Percentiles rank a stretch among this genome's conserved stretches.
Conservation (phyloP, 2,113 vertebrate species). For the Vombatus ursinus region DNA sequence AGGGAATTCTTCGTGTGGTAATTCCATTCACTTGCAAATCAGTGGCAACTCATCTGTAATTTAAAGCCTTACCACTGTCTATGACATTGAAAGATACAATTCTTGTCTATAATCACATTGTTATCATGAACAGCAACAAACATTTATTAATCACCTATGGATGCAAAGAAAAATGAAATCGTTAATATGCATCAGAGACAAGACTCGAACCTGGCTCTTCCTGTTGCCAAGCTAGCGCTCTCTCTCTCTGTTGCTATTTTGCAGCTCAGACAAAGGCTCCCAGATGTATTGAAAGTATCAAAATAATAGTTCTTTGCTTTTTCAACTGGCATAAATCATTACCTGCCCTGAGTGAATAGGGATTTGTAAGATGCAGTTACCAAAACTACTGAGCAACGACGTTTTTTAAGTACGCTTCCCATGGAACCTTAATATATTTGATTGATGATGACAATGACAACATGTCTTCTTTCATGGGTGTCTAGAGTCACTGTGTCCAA, state of each 20-base stretch:
- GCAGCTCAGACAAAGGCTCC: slow-evolving; percentile 10
- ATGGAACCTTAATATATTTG: slow-evolving; percentile 38
- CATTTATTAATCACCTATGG: background rate
- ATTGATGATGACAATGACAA: slow-evolving; percentile 49
- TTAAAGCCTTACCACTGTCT: background rate
- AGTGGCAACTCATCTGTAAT: background rate
- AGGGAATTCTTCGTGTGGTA: background rate
- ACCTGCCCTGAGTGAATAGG: slow-evolving; percentile 30
- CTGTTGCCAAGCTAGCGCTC: background rate
- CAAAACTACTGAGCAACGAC: slow-evolving; percentile 57
- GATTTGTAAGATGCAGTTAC: slow-evolving; percentile 54
- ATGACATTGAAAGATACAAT: background rate
- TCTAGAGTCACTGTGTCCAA: background rate
- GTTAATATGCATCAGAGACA: background rate
- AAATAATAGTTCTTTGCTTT: slow-evolving; percentile 27
- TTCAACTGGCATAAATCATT: slow-evolving; percentile 22
- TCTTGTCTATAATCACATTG: background rate
- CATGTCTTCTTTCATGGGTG: slow-evolving; percentile 5
- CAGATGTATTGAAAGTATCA: slow-evolving; percentile 2
- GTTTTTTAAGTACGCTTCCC: slow-evolving; percentile 41
- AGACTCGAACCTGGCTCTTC: background rate
- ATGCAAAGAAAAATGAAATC: background rate
- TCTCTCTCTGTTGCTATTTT: background rate
- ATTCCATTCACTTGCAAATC: background rate
- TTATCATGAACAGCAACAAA: background rate